phyloP scores from a whole-genome alignment of 2,888 invertebrate species.

The Himalopsyche anomala region DNA sequence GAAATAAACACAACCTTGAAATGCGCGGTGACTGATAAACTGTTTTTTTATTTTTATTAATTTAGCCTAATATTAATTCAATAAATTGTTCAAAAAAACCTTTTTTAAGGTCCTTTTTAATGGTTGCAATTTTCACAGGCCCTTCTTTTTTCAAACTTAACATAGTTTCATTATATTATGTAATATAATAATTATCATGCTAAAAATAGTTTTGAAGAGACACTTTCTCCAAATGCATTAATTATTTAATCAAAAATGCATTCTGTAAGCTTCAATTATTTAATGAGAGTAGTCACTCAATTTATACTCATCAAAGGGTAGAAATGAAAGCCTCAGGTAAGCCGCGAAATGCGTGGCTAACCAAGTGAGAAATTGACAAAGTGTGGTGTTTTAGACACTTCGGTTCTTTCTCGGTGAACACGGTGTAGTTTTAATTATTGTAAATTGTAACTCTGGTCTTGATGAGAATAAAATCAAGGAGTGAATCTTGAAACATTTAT shows the following conservation, averaged over 20 bases:
- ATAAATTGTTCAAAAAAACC: no score
- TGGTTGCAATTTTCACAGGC: no score
- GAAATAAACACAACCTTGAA: no score
- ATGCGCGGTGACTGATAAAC: no score
- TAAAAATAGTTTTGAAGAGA: background rate
- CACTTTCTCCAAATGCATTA: background rate
- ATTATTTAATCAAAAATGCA: background rate
- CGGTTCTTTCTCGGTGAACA: constrained; percentile 54
- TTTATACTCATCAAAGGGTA: constrained; percentile 58
- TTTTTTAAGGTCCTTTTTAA: no score
- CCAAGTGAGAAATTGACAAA: constrained; percentile 64
- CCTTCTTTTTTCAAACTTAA: no score
- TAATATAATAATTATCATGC: no score
- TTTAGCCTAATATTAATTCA: no score
- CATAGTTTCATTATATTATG: no score
- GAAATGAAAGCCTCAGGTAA: constrained; percentile 46
- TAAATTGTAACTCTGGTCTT: constrained; percentile 14
- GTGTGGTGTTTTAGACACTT: constrained; percentile 61
- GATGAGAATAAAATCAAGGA: constrained; percentile 15
- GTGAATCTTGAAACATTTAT: constrained; percentile 60
- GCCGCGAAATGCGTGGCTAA: constrained; percentile 52
- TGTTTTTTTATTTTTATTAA: no score
- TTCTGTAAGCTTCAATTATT: constrained; percentile 47
- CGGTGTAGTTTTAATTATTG: constrained; percentile 34
- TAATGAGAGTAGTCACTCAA: constrained; percentile 26